These are phyloP conservation scores for Agrilus mali DNA, from an alignment of 2,888 invertebrate species.

Conservation along the genomic window DNA sequence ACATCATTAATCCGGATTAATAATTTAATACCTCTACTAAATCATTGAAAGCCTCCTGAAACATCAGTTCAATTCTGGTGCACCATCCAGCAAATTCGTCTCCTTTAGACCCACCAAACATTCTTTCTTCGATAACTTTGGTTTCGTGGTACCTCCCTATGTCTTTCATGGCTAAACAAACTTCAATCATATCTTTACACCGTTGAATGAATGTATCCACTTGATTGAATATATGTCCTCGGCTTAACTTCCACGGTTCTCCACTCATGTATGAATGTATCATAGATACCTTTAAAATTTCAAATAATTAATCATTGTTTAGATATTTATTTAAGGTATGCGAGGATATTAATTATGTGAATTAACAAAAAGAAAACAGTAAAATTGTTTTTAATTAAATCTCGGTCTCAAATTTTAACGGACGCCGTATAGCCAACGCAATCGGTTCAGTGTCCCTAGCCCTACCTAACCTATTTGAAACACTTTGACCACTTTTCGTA, in stretches of 20 bases:
- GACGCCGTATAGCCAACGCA: too few relatives aligned
- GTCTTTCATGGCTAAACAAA: constrained; percentile 80
- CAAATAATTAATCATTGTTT: too few relatives aligned
- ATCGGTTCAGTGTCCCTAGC: too few relatives aligned
- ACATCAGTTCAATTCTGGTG: constrained; percentile 60
- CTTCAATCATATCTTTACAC: constrained; percentile 73
- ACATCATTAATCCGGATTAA: too few relatives aligned
- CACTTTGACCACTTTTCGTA: too few relatives aligned
- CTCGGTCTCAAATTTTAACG: too few relatives aligned
- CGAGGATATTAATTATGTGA: too few relatives aligned
- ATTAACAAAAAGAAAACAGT: too few relatives aligned
- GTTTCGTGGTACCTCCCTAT: constrained; percentile 73
- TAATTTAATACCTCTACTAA: constrained; percentile 37
- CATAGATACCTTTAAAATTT: constrained; percentile 38
- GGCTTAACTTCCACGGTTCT: constrained; percentile 61
- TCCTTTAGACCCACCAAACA: constrained; percentile 64
- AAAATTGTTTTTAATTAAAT: too few relatives aligned
- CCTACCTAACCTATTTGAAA: too few relatives aligned
- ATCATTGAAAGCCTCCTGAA: constrained; percentile 47
- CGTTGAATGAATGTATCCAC: constrained; percentile 76
- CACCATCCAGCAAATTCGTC: constrained; percentile 54
- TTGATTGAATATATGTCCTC: constrained; percentile 73
- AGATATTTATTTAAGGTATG: too few relatives aligned
- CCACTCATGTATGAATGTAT: constrained; percentile 41
- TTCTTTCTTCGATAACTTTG: constrained; percentile 52